phyloP scores from a whole-genome alignment of 2,113 vertebrate genomes.

The Zosterops japonicus region DNA sequence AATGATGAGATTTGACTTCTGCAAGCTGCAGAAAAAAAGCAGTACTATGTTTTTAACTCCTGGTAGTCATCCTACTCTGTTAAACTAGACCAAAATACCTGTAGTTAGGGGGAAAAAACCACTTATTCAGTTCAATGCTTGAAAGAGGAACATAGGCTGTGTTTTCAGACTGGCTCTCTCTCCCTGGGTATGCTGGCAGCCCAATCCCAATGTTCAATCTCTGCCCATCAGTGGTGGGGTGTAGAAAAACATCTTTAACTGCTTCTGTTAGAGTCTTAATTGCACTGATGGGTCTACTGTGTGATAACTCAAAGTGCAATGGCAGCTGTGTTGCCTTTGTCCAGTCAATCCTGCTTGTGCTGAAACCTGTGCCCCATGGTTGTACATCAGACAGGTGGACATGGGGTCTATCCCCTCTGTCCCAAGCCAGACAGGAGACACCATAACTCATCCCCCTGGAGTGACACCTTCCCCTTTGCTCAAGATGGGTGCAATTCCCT shows the following conservation, averaged over 20 bases:
- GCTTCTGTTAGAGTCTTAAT: not conserved
- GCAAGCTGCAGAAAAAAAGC: not conserved
- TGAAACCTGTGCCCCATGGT: rapidly evolving
- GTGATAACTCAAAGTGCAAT: not conserved
- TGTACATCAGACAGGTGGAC: rapidly evolving
- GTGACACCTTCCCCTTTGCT: not conserved
- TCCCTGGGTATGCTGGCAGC: not conserved
- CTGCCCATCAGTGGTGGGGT: not conserved
- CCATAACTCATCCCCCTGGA: not conserved
- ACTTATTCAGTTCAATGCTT: not conserved
- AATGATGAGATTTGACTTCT: not conserved
- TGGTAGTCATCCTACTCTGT: not conserved
- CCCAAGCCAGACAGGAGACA: not conserved
- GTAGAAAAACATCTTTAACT: not conserved
- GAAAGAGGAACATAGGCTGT: not conserved
- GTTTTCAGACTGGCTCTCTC: not conserved
- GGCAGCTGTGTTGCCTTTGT: not conserved
- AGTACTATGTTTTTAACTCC: not conserved
- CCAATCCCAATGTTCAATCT: not conserved
- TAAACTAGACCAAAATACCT: not conserved
- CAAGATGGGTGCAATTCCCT: not conserved
- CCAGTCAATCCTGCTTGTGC: rapidly evolving
- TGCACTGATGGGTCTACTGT: not conserved
- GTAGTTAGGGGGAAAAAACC: rapidly evolving
- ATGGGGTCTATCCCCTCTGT: not conserved